Evolutionary conservation across 35 echinoderm and acorn worm species (phyloP).

Genomic region (Anneissia japonica): DNA sequence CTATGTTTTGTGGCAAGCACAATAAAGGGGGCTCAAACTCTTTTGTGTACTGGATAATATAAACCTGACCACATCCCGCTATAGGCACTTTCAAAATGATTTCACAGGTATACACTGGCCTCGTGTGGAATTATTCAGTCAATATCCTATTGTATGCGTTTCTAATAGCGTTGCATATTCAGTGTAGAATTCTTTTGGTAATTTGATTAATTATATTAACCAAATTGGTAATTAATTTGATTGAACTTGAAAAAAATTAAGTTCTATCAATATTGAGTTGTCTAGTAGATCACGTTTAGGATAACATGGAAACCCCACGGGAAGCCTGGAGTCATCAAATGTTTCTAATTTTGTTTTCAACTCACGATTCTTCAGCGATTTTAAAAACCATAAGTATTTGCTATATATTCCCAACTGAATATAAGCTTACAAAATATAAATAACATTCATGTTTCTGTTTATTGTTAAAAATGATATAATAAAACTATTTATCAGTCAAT

Average conservation of each 20-base stretch:
- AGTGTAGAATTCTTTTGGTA: neutral
- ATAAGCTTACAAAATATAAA: no score
- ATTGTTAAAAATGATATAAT: no score
- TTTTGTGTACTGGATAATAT: neutral
- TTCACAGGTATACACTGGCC: neutral
- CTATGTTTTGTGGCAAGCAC: neutral
- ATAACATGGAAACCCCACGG: neutral
- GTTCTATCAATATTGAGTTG: neutral
- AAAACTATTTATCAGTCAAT: no score
- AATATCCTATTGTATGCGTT: neutral
- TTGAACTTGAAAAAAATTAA: neutral
- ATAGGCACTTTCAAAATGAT: neutral
- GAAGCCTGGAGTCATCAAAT: neutral
- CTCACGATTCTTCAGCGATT: neutral
- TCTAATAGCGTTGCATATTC: neutral
- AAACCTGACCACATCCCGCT: neutral
- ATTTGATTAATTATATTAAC: neutral
- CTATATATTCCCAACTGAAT: no score
- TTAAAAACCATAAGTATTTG: neutral
- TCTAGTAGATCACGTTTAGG: neutral
- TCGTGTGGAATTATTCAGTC: neutral
- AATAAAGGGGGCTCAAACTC: neutral
- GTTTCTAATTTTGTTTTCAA: neutral
- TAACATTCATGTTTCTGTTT: no score
- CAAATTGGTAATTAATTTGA: neutral